These are phyloP conservation scores for Ptilodon capucinus DNA, from an alignment of 2,888 invertebrate species.

Conservation along the genomic window DNA sequence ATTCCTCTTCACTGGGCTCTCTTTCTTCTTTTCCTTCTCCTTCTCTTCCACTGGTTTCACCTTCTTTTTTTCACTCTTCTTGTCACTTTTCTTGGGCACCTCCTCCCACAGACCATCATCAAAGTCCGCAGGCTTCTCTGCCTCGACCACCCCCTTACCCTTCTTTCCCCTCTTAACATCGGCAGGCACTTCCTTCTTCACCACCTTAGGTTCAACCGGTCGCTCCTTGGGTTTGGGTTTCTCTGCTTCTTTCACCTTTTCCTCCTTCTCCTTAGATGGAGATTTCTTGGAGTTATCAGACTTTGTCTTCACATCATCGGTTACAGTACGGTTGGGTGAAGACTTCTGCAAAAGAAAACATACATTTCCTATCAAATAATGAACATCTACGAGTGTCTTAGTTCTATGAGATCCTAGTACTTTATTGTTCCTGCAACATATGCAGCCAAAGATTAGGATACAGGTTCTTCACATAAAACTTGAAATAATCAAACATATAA, in stretches of 20 bases:
- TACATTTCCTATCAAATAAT: background rate
- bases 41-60: constrained; percentile 83
- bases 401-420: too few species aligned
- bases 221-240: constrained; percentile 75
- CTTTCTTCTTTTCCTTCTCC: constrained; percentile 76
- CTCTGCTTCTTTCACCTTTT: constrained; percentile 77
- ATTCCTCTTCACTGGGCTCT: constrained; percentile 76
- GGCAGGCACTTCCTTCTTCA: constrained; percentile 67
- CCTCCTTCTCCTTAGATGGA: constrained; percentile 80
- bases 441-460: too few species aligned
- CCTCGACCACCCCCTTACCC: constrained; percentile 73
- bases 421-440: too few species aligned
- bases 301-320: constrained; percentile 81
- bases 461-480: background rate
- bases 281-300: constrained; percentile 84
- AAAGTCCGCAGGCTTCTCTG: constrained; percentile 87
- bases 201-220: constrained; percentile 55
- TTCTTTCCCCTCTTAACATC: constrained; percentile 84
- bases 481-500: constrained; percentile 1
- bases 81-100: constrained; percentile 86
- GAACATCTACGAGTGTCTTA: background rate
- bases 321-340: constrained; percentile 84
- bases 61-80: constrained; percentile 88
- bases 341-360: constrained; percentile 76
- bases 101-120: constrained; percentile 90